Base-by-base conservation (phyloP, 2,888 invertebrate species). In the Deroplatys truncata region DNA sequence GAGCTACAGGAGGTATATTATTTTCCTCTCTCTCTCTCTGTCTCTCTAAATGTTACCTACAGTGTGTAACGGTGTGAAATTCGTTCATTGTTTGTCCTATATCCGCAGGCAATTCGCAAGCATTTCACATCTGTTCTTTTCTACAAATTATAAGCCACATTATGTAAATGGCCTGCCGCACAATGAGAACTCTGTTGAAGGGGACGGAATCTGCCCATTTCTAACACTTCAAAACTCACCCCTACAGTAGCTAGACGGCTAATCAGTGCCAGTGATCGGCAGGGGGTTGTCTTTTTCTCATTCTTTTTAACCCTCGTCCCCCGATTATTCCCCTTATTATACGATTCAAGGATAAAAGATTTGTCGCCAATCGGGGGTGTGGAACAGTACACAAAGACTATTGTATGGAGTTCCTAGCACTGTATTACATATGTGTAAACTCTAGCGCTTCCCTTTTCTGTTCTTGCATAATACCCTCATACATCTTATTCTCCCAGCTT, bases 141-240 rank as follows among this genome's bases (percentile, higher is more conserved):
- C 56, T 72, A 16, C 56, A 72, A 87, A 87, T 87, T 87, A 87
- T 83, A 87, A 83, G 87, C 82, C 83, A 35, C 43, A 87, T 87
- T 87, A 87, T 87, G 87, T 83, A 87, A 87, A 87, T 87, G 31
- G 28, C 25, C 82, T 28, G 28, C 10, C 56, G 43, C 29, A 86
- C 86, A 86, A 86, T 86, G 28, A 43, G 43, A 43, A 43, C 43
- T 43, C 43, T 13, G 43, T n/a, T 43, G 43, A 43, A 85, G 43
- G 35, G 85, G 28, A 49, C 25, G 13, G 28, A 56, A 84, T 56
- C 49, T 84, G 29, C 88, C 88, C 88, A 88, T 56, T 84, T 88
- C 84, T 88, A 88, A 88, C 88, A 84, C 84, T 87, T 84, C 88
- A 88, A 84, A 43, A 84, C 87, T 84, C 84, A 28, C 31, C 28